Percentiles rank a stretch among this genome's conserved stretches.
phyloP scores from a whole-genome alignment of 2,797 vertebrate species.

The Hafferia zeledoni region DNA sequence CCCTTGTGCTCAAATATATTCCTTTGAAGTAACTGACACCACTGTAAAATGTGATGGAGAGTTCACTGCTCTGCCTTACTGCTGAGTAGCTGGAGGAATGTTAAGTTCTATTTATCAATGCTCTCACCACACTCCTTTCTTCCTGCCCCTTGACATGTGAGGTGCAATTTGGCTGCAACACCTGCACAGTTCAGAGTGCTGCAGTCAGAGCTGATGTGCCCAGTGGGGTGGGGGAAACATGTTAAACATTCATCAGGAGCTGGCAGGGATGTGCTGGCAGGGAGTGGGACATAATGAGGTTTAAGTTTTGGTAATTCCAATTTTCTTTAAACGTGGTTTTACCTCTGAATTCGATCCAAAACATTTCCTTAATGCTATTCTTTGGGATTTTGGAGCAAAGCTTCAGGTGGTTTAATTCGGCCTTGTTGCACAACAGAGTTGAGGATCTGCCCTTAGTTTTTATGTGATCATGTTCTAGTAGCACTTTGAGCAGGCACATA shows the following conservation, averaged over 20 bases:
- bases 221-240: conserved; percentile 33
- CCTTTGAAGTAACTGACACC: conserved; percentile 55
- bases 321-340: conserved; percentile 16
- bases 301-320: conserved; percentile 37
- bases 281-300: conserved; percentile 36
- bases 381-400: background rate
- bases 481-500: background rate
- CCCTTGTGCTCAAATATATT: conserved; percentile 8
- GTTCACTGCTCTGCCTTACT: background rate
- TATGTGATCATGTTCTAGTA: background rate
- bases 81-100: conserved; percentile 44
- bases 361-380: background rate
- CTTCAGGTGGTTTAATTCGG: background rate
- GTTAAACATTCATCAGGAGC: conserved; percentile 62
- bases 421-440: background rate
- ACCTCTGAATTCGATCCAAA: conserved; percentile 1
- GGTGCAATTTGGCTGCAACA: conserved; percentile 31
- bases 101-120: conserved; percentile 24
- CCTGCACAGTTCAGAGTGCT: background rate
- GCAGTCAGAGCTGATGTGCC: background rate
- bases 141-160: conserved; percentile 54
- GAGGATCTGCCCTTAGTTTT: background rate
- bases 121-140: conserved; percentile 38
- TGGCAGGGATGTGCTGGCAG: conserved; percentile 34
- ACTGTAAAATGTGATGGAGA: conserved; percentile 25